Conservation (phyloP, 2,888 invertebrate genomes). For the Nezara viridula region DNA sequence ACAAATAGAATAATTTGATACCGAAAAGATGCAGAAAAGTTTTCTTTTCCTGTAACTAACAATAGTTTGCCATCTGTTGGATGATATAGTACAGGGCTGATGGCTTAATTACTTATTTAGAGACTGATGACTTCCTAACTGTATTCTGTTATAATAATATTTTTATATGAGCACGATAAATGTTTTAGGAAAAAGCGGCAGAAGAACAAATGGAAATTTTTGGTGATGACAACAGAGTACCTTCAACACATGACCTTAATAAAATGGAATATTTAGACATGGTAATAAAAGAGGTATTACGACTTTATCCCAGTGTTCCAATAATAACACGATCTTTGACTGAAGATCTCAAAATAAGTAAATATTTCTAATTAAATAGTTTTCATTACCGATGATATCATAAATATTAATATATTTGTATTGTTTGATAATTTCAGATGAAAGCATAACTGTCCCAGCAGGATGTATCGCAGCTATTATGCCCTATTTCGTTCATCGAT, state of each 20-base stretch:
- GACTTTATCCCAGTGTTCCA: constrained; percentile 52
- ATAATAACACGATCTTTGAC: constrained; percentile 32
- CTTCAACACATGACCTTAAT: constrained; percentile 31
- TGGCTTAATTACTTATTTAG: too few relatives aligned
- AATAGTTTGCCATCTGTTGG: too few relatives aligned
- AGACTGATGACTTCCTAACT: not conserved
- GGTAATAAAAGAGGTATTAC: constrained; percentile 37
- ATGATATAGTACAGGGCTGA: too few relatives aligned
- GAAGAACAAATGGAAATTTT: constrained; percentile 43
- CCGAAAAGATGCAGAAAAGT: too few relatives aligned
- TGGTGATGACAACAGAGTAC: constrained; percentile 9
- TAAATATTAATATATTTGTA: not conserved
- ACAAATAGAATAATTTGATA: too few relatives aligned
- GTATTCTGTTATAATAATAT: not conserved
- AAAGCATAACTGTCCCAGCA: constrained; percentile 64
- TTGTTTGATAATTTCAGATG: constrained; percentile 48
- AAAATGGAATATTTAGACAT: constrained; percentile 52
- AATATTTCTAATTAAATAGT: not conserved
- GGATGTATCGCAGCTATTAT: constrained; percentile 65
- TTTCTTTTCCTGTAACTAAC: too few relatives aligned
- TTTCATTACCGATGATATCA: not conserved
- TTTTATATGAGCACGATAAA: not conserved
- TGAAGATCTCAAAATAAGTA: constrained; percentile 39
- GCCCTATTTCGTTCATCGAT: constrained; percentile 68
- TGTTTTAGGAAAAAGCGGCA: constrained; percentile 27